Base-by-base conservation (phyloP, 2,113 vertebrate genomes). In the Desmodus rotundus region DNA sequence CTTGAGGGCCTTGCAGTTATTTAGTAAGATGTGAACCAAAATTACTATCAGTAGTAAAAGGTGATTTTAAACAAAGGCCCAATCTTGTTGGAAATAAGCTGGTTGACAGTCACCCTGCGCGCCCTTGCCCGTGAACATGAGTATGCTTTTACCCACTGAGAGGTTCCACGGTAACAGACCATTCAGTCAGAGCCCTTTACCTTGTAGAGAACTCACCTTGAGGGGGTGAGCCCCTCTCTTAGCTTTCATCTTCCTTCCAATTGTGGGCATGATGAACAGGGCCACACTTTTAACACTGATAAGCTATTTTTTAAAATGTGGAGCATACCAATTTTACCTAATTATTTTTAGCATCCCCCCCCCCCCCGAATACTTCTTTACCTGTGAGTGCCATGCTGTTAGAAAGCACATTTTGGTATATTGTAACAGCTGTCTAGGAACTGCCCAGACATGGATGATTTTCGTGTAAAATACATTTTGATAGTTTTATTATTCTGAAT, bases 331-430 rank as follows among this genome's bases (percentile, higher is more conserved):
- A 65, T 50, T 82, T 52, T 45, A 86, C 52, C 5, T 54, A 78
- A 89, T 47, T 95, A 96, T 87, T 96, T 95, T 95, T 92, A 95
- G 80, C 70, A 47, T 84, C 16, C 7, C 9, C 80, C 19, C 16
- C 7, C 9, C 80, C 19, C 45, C 89, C 73, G 77, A 38, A n/a
- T 77, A 41, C 24, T 92, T 68, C 74, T 89, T 52, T 87, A 82
- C 73, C 95, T 82, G 54, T 13, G 83, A 82, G 43, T 58, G 78
- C 38, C 41, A n/a, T 70, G 67, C 65, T 43, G 5, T 56, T 45
- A 77, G 58, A 47, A 5, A 92, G 50, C n/a, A 91, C 24, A 52
- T 11, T 28, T 94, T 80, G 41, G 36, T 47, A 33, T 56, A 73
- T 83, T 84, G 47, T 83, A 84, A 38, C 63, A 83, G 41, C 65